Evolutionary conservation across 2,888 invertebrate genomes (phyloP).

Genomic region (Toxonevra muliebris): DNA sequence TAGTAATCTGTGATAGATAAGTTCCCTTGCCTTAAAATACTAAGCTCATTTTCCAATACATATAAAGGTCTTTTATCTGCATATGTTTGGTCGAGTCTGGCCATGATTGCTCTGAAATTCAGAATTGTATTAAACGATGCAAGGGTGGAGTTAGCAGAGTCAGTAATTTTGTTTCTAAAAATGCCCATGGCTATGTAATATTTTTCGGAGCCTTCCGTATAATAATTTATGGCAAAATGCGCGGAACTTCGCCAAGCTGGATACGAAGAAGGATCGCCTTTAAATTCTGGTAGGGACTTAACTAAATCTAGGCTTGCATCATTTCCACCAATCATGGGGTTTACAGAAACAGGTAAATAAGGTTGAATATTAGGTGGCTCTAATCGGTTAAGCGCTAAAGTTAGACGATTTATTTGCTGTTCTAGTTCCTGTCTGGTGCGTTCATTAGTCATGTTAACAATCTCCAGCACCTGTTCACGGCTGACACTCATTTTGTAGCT

Average conservation of each 20-base stretch:
- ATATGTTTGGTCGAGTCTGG: constrained; percentile 20
- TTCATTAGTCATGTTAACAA: constrained; percentile 17
- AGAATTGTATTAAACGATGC: constrained; percentile 14
- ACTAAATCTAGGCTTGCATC: constrained; percentile 15
- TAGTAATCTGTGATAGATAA: constrained; percentile 12
- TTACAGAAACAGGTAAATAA: constrained; percentile 26
- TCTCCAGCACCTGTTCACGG: constrained; percentile 18
- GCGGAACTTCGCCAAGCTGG: constrained; percentile 24
- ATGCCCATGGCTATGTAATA: constrained; percentile 24
- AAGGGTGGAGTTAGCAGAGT: constrained; percentile 16
- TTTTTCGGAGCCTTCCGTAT: constrained; percentile 19
- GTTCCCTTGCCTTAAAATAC: constrained; percentile 8
- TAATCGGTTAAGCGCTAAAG: constrained; percentile 23
- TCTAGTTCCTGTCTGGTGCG: constrained; percentile 1
- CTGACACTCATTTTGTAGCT: constrained; percentile 11
- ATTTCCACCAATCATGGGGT: constrained; percentile 18
- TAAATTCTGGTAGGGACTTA: constrained; percentile 21
- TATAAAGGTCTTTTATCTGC: constrained; percentile 27
- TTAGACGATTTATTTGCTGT: constrained; percentile 16
- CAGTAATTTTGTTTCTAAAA: constrained; percentile 12
- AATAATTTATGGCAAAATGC: constrained; percentile 15
- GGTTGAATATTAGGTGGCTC: constrained; percentile 19
- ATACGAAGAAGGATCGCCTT: constrained; percentile 13
- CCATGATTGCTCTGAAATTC: constrained; percentile 12
- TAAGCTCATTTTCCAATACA: constrained; percentile 21